Evolutionary conservation across 2,888 invertebrate genomes (phyloP).

Genomic region (Habroteleia sp.): DNA sequence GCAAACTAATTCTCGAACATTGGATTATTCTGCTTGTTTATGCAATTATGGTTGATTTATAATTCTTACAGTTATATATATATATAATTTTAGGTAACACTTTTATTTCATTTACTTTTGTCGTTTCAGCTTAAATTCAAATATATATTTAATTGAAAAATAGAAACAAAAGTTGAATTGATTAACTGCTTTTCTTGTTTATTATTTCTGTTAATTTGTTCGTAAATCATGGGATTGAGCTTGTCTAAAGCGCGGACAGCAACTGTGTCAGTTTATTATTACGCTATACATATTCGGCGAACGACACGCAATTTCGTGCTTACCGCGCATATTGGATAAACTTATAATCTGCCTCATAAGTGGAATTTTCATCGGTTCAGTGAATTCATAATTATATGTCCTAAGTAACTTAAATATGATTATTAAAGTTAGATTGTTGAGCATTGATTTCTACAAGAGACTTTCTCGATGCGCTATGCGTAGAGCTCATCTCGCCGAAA

Average conservation of each 20-base stretch:
- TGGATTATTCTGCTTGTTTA: constrained; percentile 44
- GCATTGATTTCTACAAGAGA: constrained; percentile 83
- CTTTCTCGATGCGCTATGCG: constrained; percentile 84
- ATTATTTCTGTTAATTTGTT: constrained; percentile 16
- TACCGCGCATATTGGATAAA: constrained; percentile 47
- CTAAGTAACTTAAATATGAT: constrained; percentile 79
- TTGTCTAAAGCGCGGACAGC: constrained; percentile 68
- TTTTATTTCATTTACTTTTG: constrained; percentile 29
- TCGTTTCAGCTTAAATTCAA: constrained; percentile 27
- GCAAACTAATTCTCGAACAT: constrained; percentile 61
- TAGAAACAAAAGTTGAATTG: constrained; percentile 32
- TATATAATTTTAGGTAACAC: constrained; percentile 47
- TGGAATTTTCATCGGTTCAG: constrained; percentile 36
- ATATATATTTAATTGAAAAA: constrained; percentile 17
- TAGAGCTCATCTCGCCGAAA: constrained; percentile 82
- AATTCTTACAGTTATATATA: constrained; percentile 40
- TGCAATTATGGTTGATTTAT: constrained; percentile 39
- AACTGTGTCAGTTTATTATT: constrained; percentile 63
- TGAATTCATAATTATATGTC: constrained; percentile 51
- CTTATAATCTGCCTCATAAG: constrained; percentile 50
- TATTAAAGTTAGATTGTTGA: constrained; percentile 81
- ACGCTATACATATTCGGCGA: constrained; percentile 58
- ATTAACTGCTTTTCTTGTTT: constrained; percentile 8
- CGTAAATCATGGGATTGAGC: constrained; percentile 40
- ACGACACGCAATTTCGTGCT: constrained; percentile 51